Conservation (phyloP, 2,888 invertebrate species). For the Brachyptera putata region DNA sequence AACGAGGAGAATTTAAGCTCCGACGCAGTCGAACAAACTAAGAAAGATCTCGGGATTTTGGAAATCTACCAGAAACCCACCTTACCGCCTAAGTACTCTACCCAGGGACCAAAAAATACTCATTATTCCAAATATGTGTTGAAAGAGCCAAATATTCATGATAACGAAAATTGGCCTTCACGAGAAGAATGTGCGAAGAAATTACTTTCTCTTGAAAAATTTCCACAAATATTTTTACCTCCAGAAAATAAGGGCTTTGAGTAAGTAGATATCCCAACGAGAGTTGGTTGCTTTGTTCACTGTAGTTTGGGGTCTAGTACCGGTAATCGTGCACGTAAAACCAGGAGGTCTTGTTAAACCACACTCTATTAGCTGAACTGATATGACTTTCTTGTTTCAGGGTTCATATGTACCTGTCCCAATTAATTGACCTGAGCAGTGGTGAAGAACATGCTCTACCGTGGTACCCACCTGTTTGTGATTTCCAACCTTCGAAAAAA, state of each 20-base stretch:
- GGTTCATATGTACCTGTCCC: conserved; percentile 52
- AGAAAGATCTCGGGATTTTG: conserved; percentile 14
- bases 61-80: conserved; percentile 12
- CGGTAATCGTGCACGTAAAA: too few relatives aligned
- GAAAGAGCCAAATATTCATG: conserved; percentile 37
- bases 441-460: conserved; percentile 64
- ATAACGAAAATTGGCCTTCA: conserved; percentile 58
- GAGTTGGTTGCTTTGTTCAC: too few relatives aligned
- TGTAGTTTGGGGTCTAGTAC: too few relatives aligned
- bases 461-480: conserved; percentile 72
- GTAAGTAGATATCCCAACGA: conserved; percentile 52
- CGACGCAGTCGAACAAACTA: conserved; percentile 12
- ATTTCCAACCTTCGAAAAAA: conserved; percentile 40
- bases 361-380: too few relatives aligned
- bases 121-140: conserved; percentile 38
- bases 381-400: conserved; percentile 41
- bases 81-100: conserved; percentile 4
- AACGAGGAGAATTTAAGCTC: conserved; percentile 11
- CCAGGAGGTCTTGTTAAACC: too few relatives aligned
- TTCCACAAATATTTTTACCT: conserved; percentile 65
- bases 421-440: conserved; percentile 57
- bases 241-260: conserved; percentile 74
- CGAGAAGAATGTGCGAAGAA: conserved; percentile 46
- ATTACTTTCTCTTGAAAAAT: conserved; percentile 46
- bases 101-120: conserved; percentile 25